Percentiles rank a stretch among this genome's conserved stretches.
phyloP scores from a whole-genome alignment of 2,113 vertebrate genomes.

The Bombycilla garrulus region DNA sequence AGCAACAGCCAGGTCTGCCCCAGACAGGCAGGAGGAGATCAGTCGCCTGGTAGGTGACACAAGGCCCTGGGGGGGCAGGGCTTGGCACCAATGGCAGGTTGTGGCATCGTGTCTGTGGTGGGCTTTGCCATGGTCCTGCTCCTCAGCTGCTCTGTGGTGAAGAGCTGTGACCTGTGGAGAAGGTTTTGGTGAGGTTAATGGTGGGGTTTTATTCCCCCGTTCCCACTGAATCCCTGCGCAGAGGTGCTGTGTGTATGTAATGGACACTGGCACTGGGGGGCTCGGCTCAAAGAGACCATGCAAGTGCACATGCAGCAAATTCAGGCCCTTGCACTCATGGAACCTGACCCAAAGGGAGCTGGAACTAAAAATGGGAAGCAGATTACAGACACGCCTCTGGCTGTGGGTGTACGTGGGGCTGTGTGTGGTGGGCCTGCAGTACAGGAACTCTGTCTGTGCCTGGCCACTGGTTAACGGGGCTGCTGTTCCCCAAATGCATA shows the following conservation, averaged over 20 bases:
- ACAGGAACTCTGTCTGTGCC: not conserved
- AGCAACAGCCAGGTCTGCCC: conserved; percentile 83
- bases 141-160: not conserved
- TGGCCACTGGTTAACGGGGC: not conserved
- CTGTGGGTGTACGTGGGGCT: not conserved
- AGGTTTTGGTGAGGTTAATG: not conserved
- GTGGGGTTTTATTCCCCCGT: not conserved
- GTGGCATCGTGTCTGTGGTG: accelerated
- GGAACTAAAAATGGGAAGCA: not conserved
- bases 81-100: not conserved
- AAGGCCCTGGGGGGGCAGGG: accelerated
- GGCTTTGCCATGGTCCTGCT: not conserved
- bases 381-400: not conserved
- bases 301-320: not conserved
- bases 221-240: not conserved
- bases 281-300: accelerated
- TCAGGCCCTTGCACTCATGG: not conserved
- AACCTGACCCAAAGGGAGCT: not conserved
- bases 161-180: not conserved
- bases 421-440: not conserved
- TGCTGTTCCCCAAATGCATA: accelerated
- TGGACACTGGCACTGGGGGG: not conserved
- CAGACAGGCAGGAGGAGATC: conserved; percentile 84
- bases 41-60: conserved; percentile 76
- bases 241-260: not conserved